Percentiles rank a stretch among this genome's conserved stretches.
These are phyloP conservation scores for Zonitis immaculata DNA, from an alignment of 2,888 invertebrate species.

Conservation along the genomic window DNA sequence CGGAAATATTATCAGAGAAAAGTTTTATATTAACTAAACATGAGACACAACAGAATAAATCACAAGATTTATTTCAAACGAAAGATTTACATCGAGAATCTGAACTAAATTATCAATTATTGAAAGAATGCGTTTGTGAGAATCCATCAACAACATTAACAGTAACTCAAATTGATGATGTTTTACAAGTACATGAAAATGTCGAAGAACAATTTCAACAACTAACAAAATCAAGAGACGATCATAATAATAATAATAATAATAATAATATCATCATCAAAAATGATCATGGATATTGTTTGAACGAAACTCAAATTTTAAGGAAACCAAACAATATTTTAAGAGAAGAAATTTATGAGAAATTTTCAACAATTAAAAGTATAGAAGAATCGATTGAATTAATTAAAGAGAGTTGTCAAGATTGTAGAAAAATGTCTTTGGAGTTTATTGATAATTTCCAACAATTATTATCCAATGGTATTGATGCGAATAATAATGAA, in stretches of 20 bases:
- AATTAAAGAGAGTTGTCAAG: not conserved
- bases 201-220: not conserved
- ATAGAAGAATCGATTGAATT: not conserved
- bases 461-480: not conserved
- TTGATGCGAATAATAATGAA: not conserved
- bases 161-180: not conserved
- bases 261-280: too few species aligned
- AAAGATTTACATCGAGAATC: not conserved
- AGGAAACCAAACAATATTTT: not conserved
- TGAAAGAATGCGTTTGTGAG: not conserved
- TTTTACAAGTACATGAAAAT: not conserved
- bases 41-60: too few species aligned
- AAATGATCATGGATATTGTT: too few species aligned
- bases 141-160: not conserved
- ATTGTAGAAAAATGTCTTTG: not conserved
- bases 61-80: slow-evolving; percentile 6
- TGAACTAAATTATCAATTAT: not conserved
- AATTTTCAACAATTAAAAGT: not conserved
- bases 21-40: not conserved
- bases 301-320: not conserved
- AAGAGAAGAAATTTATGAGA: not conserved
- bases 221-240: not conserved
- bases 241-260: too few species aligned
- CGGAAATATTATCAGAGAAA: not conserved
- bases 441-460: not conserved